phyloP scores from a whole-genome alignment of 2,797 vertebrate species.

The Etheostoma nigrum region DNA sequence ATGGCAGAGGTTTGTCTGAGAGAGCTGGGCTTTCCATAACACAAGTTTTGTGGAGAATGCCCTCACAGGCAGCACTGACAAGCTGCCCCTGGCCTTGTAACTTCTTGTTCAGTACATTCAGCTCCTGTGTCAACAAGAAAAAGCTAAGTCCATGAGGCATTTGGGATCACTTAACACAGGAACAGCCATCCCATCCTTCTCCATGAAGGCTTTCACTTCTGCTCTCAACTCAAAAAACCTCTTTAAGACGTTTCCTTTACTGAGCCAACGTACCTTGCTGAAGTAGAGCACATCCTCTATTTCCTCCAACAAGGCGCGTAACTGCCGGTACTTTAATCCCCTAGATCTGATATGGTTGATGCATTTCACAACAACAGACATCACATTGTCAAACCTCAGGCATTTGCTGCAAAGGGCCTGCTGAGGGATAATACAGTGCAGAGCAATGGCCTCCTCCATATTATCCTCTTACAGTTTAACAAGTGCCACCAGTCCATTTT shows the following conservation, averaged over 20 bases:
- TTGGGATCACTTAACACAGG: no score
- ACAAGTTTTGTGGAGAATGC: neutral
- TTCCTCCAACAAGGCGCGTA: neutral
- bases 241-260: neutral
- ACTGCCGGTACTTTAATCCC: slow-evolving; percentile 12
- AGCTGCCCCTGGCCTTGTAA: neutral
- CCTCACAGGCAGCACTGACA: neutral
- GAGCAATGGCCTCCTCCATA: slow-evolving; percentile 6
- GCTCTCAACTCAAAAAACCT: neutral
- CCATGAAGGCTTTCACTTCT: neutral
- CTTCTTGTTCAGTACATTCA: neutral
- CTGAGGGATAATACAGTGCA: no score
- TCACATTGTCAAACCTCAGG: no score
- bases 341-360: slow-evolving; percentile 50
- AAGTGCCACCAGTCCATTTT: neutral
- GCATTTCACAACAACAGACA: slow-evolving; percentile 47
- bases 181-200: neutral
- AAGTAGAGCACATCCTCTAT: neutral
- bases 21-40: no score
- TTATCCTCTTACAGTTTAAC: neutral
- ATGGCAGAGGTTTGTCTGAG: no score
- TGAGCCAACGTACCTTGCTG: neutral
- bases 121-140: neutral
- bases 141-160: no score
- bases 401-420: no score